A percentile compares a stretch with the other conserved stretches of the same genome.
These are phyloP conservation scores for Chrysomela aeneicollis DNA, from an alignment of 2,888 invertebrate genomes.

Conservation along the genomic window DNA sequence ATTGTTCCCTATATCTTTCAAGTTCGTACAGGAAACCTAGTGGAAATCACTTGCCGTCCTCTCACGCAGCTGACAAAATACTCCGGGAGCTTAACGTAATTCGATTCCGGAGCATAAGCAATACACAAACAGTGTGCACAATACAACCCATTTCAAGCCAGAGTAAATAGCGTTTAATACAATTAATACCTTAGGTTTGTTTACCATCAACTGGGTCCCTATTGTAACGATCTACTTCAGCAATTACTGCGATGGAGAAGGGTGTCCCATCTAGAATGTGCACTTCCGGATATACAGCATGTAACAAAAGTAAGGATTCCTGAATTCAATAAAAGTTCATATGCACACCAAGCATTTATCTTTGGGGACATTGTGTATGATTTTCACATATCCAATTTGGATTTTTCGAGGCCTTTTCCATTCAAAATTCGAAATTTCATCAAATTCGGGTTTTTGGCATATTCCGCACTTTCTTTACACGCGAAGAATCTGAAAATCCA, in stretches of 20 bases:
- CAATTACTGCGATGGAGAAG: not conserved
- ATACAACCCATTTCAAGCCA: conserved; percentile 7
- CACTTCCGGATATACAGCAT: too few species aligned
- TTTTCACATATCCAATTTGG: too few species aligned
- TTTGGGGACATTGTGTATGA: too few species aligned
- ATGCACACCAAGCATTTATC: too few species aligned
- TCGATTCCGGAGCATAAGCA: conserved; percentile 4
- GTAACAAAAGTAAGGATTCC: too few species aligned
- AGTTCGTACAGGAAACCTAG: not conserved
- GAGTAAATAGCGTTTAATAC: not conserved
- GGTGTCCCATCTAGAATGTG: too few species aligned
- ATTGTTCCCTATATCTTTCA: not conserved
- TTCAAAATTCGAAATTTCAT: too few species aligned
- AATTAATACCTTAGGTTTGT: not conserved
- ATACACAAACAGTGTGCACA: not conserved
- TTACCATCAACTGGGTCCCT: not conserved
- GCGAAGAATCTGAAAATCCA: too few species aligned
- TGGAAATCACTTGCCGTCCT: not conserved
- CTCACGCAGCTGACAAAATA: not conserved
- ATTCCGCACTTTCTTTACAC: too few species aligned
- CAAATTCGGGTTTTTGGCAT: too few species aligned
- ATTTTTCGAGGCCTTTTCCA: too few species aligned
- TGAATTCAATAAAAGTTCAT: too few species aligned
- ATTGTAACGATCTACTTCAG: not conserved
- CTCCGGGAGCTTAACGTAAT: not conserved